Conservation (phyloP, 2,797 vertebrate species). For the Sebastiscus albofasciatus region DNA sequence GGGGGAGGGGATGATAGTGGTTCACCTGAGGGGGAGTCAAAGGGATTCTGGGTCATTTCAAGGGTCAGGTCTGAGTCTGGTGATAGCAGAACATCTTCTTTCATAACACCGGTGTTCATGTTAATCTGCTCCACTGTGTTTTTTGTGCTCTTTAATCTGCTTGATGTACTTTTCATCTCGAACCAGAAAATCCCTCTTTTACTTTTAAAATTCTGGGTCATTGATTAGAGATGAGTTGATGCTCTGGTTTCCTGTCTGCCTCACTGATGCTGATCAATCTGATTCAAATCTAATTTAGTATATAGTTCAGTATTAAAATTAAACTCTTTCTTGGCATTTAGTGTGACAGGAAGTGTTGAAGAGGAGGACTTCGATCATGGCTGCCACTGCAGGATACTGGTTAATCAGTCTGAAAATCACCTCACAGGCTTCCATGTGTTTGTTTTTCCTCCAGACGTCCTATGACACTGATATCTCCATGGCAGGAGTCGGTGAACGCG, state of each 20-base stretch:
- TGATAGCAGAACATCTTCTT: neutral
- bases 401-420: neutral
- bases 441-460: slow-evolving; percentile 68
- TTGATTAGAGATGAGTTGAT: slow-evolving; percentile 4
- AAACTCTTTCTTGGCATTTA: neutral
- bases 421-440: neutral
- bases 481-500: slow-evolving; percentile 66
- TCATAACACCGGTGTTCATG: neutral
- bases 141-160: slow-evolving; percentile 18
- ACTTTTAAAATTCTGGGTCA: neutral
- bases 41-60: neutral
- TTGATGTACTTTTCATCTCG: neutral
- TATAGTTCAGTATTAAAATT: neutral
- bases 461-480: slow-evolving; percentile 74
- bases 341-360: neutral
- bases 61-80: neutral
- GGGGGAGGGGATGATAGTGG: neutral
- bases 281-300: slow-evolving; percentile 15
- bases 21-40: neutral
- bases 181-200: slow-evolving; percentile 20
- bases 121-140: slow-evolving; percentile 2
- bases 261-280: neutral
- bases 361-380: neutral
- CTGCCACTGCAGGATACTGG: neutral
- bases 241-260: neutral